phyloP scores from a whole-genome alignment of 2,797 vertebrate species.

The Molossus molossus region DNA sequence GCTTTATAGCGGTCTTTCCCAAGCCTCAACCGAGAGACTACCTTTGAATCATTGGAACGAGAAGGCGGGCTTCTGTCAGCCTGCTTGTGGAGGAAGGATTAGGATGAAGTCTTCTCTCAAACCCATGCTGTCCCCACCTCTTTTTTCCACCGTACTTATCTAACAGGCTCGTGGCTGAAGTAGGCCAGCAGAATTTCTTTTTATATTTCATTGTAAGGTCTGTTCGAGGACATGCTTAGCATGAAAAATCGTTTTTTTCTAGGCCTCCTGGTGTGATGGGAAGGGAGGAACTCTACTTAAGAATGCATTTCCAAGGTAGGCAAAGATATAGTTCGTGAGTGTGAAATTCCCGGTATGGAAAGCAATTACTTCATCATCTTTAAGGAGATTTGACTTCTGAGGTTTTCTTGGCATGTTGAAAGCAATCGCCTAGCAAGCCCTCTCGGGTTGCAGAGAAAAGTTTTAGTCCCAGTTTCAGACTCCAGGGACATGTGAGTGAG shows the following conservation, averaged over 20 bases:
- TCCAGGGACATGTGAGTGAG: not conserved
- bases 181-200: not conserved
- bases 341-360: not conserved
- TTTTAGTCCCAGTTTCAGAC: not conserved
- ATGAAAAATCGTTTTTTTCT: not conserved
- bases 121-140: not conserved
- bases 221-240: not conserved
- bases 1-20: not conserved
- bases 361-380: not conserved
- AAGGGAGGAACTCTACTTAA: not conserved
- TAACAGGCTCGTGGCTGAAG: not conserved
- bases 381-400: slow-evolving; percentile 3
- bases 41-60: not conserved
- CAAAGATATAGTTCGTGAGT: not conserved
- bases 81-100: not conserved
- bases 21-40: not conserved
- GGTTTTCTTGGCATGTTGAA: not conserved
- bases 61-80: not conserved
- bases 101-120: not conserved
- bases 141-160: not conserved
- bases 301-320: not conserved
- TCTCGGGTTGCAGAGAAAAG: not conserved
- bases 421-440: not conserved
- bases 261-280: not conserved
- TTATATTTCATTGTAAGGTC: not conserved